Conservation (phyloP, 2,888 invertebrate species). For the Scotopteryx bipunctaria region DNA sequence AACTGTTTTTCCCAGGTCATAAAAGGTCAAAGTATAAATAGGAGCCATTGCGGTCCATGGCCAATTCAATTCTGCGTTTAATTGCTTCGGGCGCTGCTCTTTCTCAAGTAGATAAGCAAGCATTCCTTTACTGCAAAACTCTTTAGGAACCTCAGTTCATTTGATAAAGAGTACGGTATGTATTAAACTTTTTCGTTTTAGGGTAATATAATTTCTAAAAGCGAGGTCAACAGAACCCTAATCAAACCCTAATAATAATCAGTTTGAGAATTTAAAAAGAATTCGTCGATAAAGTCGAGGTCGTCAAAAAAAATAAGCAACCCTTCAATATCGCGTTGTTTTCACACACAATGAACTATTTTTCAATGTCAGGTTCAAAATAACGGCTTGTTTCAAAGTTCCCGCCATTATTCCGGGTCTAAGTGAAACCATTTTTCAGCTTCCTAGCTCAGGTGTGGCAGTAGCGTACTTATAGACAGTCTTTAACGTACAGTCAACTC, state of each 20-base stretch:
- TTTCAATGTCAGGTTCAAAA: not conserved
- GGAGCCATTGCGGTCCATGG: constrained; percentile 20
- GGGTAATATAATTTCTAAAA: no score
- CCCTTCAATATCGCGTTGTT: not conserved
- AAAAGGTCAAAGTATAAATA: constrained; percentile 24
- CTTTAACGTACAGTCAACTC: constrained; percentile 6
- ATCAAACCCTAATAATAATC: no score
- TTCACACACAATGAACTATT: not conserved
- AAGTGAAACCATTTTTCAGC: constrained; percentile 30
- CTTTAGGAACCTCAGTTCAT: not conserved
- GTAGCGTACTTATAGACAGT: constrained; percentile 6
- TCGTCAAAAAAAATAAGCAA: no score
- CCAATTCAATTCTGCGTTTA: constrained; percentile 20
- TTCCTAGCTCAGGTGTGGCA: constrained; percentile 11
- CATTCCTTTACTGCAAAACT: not conserved
- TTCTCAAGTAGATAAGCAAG: not conserved
- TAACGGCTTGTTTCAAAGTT: not conserved
- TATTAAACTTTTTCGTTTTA: no score
- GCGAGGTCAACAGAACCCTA: no score
- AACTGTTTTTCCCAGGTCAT: constrained; percentile 9
- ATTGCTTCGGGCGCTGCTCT: constrained; percentile 16
- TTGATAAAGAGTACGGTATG: no score
- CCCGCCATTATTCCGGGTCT: constrained; percentile 14
- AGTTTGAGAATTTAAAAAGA: no score
- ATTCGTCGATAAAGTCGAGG: no score